Base-by-base conservation (phyloP, 2,113 vertebrate species). In the Pituophis catenifer region DNA sequence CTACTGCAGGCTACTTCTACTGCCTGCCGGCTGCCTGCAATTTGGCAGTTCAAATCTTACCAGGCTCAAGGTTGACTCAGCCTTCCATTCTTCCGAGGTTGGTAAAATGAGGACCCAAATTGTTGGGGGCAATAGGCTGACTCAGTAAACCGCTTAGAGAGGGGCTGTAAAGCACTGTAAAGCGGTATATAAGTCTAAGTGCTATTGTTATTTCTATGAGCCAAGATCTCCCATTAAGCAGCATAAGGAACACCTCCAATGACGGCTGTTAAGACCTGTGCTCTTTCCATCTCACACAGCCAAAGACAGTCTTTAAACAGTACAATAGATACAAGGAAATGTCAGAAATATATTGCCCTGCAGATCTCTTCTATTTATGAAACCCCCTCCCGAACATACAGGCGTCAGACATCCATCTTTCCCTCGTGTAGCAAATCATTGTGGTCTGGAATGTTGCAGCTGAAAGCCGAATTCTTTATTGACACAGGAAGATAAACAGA, bases 401-500 rank as follows among this genome's bases (percentile, higher is more conserved):
- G 7, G n/a, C 7, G 0, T 58, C 88, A 59, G 24, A 19, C 44
- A 91, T 2, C 92, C 44, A 23, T 58, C 50, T 87, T 70, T 86
- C 38, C 58, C 57, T 94, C 38, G 85, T 50, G 0, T 5, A 26
- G 29, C 26, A 81, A 93, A 94, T 86, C 62, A 89, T 85, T 62
- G 88, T 93, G 86, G 65, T 13, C 2, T 15, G 90, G 96, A 97
- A 97, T 97, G 96, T 95, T 92, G 13, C 0, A 70, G 94, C 65
- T 92, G 93, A 95, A 95, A 90, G n/a, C 70, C 94, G 92, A 97
- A 98, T 98, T 98, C 97, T 96, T 97, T 48, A 93, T 91, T 98
- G 98, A 98, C 97, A 97, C 86, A 0, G n/a, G 52, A 38, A 96
- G 98, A 98, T 98, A 98, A 98, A 95, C 94, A 93, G 59, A 90